Evolutionary conservation across 2,888 invertebrate species (phyloP), one percentile per base, ranked within the genome.

Genomic region (Bombylius discolor): DNA sequence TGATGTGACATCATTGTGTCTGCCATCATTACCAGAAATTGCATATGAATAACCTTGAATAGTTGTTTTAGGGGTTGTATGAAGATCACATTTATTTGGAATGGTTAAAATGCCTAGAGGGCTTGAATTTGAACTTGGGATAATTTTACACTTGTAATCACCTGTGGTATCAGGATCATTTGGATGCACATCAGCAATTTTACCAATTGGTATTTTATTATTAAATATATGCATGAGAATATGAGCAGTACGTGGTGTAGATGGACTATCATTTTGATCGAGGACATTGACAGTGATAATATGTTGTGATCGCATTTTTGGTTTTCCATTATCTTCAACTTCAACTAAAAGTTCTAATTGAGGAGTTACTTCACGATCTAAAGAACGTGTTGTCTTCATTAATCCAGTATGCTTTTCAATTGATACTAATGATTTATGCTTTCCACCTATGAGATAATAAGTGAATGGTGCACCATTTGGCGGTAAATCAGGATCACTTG

Each of bases 231-330:
- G 83, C 4, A 92, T 84, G 52, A 88, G 75, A 31, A 92, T 81
- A 65, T 89, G 88, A 1, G 89, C 88, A 11, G 87, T 86, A 65
- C 95, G 80, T 31, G 92, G 80, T 4, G 83, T 82, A 0, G 92
- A 94, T 14, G 94, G 91, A 68, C 88, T 90, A 66, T 96, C 95
- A 70, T 96, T 96, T 70, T 89, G 85, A 72, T 96, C 95, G 14
- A 86, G 72, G 5, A 96, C 82, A 59, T 83, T 80, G 14, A 94
- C 81, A 33, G 79, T 79, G 53, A 95, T 79, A 9, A 81, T 79
- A 67, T 89, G 87, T 62, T 87, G 87, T 0, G 91, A 88, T 64
- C 82, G 84, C 84, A 89, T 87, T 62, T 82, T 82, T 0, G 93
- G 93, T 44, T 78, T 80, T 1, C 93, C 93, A 66, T 87, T 91